Evolutionary conservation across 2,797 vertebrate species (phyloP), one percentile per base, ranked within the genome.

Genomic region (Spea hammondii): DNA sequence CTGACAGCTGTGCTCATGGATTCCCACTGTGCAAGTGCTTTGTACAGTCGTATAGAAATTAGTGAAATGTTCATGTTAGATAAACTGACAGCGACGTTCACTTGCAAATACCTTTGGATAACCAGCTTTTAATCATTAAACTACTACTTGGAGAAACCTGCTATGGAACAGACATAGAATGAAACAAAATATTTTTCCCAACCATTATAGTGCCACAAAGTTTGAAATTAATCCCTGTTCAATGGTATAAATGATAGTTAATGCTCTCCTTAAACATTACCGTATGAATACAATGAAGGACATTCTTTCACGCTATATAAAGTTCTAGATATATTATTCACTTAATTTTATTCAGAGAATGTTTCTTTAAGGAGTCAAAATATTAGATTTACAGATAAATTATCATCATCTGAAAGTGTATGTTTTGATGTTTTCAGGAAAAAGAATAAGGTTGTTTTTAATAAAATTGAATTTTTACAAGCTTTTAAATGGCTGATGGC

Each of bases 111-210:
- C 81, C 82, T 46, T 73, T 87, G 86, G 88, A 48, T 87, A 84
- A 85, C 74, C 70, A 83, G 84, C 84, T 86, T 84, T 85, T 85
- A 88, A 86, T 86, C 82, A 89, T 77, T 77, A 80, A 84, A 82
- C 78, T 85, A 82, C 68, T 54, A 85, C 76, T 85, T 83, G 85
- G 85, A 83, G 54, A 84, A 83, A 74, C 69, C 85, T 80, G 77
- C 64, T 77, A 82, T 54, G 83, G 85, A 86, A 85, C 73, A 77
- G 9, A 0, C 74, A 71, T 49, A 81, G 59, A 72, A 82, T 69
- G 32, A 79, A 80, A 67, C 51, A 53, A 44, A 17, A 67, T 17
- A 77, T 86, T 79, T 83, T 81, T 53, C 53, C 70, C 80, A 82
- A 9, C 73, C 67, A 71, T 85, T 86, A 82, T 71, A 68, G 9